Evolutionary conservation across 1,140 invertebrate genomes (phyloP).

Genomic region (Triops cancriformis): DNA sequence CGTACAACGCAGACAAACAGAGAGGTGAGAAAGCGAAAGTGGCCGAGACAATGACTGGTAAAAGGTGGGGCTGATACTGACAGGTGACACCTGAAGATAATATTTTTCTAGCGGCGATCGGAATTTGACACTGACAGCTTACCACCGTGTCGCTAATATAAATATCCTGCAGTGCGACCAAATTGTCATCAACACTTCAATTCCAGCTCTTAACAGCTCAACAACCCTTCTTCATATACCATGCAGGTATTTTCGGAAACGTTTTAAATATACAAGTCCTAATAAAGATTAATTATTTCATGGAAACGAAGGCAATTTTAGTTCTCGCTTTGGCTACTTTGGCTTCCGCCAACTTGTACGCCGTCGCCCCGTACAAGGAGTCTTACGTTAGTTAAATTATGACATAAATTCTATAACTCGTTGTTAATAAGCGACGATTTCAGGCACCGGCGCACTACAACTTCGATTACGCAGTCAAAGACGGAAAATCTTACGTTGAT

Average conservation of each 20-base stretch:
- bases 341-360: background rate
- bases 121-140: background rate
- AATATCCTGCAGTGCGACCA: background rate
- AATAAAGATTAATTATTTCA: no score
- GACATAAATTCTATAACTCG: background rate
- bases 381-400: background rate
- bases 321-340: background rate
- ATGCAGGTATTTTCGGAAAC: background rate
- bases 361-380: background rate
- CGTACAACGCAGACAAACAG: background rate
- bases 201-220: background rate
- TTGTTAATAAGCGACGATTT: background rate
- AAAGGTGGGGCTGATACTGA: background rate
- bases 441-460: background rate
- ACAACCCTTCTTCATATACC: background rate
- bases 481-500: constrained; percentile 24
- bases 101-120: background rate
- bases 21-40: background rate
- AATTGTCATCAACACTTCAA: background rate
- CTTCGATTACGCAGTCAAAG: constrained; percentile 10
- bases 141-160: background rate
- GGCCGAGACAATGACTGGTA: background rate
- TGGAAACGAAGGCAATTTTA: background rate
- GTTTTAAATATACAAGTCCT: no score
- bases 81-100: background rate